Conservation (phyloP, 35 echinoderm and acorn worm genomes). For the Apostichopus japonicus region DNA sequence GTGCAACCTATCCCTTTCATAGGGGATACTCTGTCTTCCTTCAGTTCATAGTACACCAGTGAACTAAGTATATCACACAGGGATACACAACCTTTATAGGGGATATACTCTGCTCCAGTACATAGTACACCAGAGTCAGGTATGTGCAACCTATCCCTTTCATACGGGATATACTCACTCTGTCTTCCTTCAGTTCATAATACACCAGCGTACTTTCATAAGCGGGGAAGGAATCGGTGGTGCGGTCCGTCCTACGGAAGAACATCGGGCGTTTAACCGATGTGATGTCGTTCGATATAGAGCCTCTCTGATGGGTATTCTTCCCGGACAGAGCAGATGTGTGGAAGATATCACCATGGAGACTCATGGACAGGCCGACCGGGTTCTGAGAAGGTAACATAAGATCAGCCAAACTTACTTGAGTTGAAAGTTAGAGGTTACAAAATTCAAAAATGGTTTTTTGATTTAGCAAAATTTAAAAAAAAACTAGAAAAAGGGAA, state of each 20-base stretch:
- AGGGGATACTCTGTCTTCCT: background rate
- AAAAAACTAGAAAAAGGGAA: too few species aligned
- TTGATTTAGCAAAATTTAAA: too few species aligned
- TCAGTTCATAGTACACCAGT: constrained; percentile 64
- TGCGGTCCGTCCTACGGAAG: constrained; percentile 55
- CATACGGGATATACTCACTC: constrained; percentile 34
- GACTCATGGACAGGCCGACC: constrained; percentile 89
- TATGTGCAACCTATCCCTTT: too few species aligned
- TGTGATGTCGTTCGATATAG: background rate
- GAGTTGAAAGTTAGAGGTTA: too few species aligned
- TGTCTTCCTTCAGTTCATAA: constrained; percentile 65
- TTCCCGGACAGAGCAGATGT: background rate
- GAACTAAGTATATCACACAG: background rate
- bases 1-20: background rate
- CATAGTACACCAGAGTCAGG: background rate
- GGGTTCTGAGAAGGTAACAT: constrained; percentile 73
- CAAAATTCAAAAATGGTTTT: too few species aligned
- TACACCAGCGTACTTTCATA: constrained; percentile 82
- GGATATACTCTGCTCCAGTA: too few species aligned
- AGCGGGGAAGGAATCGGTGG: constrained; percentile 49
- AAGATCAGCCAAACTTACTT: background rate
- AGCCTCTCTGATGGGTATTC: background rate
- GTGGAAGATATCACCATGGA: constrained; percentile 86
- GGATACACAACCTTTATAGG: too few species aligned
- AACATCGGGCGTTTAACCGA: constrained; percentile 70